These are phyloP conservation scores for Sepiola atlantica DNA, from an alignment of 2,888 invertebrate genomes.

Conservation along the genomic window DNA sequence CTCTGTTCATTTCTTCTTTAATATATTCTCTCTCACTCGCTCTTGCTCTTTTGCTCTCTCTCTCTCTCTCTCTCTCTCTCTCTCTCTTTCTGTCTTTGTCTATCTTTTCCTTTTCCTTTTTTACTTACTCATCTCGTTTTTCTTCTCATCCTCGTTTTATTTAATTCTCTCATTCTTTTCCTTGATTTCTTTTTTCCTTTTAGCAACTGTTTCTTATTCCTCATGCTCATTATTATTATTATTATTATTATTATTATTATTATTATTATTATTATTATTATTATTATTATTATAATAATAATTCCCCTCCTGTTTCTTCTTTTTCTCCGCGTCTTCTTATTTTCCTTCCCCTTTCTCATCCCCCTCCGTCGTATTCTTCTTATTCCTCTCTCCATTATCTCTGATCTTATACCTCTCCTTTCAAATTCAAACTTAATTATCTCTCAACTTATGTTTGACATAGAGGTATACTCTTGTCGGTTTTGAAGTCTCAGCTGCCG, in stretches of 20 bases:
- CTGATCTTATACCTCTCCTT: background rate
- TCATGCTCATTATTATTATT: too few relatives aligned
- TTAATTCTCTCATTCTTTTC: too few relatives aligned
- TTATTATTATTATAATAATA: background rate
- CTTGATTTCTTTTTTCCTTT: too few relatives aligned
- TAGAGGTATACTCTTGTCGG: background rate
- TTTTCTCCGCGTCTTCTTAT: too few relatives aligned
- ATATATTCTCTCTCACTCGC: background rate
- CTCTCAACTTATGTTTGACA: constrained; percentile 2
- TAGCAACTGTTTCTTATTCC: too few relatives aligned
- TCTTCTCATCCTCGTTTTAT: too few relatives aligned
- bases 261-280: too few relatives aligned
- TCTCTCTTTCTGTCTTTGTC: too few relatives aligned
- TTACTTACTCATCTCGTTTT: too few relatives aligned
- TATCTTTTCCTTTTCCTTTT: too few relatives aligned
- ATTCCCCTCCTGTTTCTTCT: background rate
- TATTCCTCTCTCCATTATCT: background rate
- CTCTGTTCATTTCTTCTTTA: background rate
- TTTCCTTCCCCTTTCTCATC: background rate
- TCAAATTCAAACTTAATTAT: constrained; percentile 32
- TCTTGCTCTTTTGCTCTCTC: background rate
- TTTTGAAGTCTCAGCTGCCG: background rate
- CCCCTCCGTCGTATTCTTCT: background rate
- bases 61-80: background rate
- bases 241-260: too few relatives aligned